Evolutionary conservation across 2,888 invertebrate genomes (phyloP), one percentile per base, ranked within the genome.

Genomic region (Nomada ferruginata): DNA sequence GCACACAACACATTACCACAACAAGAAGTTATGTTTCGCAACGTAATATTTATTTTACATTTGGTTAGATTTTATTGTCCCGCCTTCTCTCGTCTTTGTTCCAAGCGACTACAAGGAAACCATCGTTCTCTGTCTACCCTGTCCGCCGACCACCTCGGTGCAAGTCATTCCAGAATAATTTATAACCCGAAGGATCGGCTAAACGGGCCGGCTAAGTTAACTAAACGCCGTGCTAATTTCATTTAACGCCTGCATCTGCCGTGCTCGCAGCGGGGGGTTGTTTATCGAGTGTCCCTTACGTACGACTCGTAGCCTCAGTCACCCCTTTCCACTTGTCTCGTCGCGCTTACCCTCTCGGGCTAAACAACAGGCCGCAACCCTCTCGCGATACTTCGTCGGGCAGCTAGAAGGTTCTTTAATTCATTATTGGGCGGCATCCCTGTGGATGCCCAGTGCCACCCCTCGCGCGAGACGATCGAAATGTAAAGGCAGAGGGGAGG

Each of bases 221-320:
- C 92, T 92, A 93, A 93, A 92, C 90, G 91, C 90, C 91, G 89
- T 88, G 90, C 92, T 93, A 93, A 93, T 93, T 93, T 92, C 92
- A 92, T 92, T 93, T 92, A 92, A 91, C 93, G 91, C 92, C 85
- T 85, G 84, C 79, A 82, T 88, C 86, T 86, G 84, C 87, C 82
- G 84, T 72, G 79, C 84, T 76, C 88, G 59, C 90, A 77, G 85
- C 88, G 83, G 91, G 90, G 90, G 90, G 90, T 90, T 91, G 91
- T 90, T 92, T 92, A 91, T 90, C 87, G 86, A 87, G 85, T 81
- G 82, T 85, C 79, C 71, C 75, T 55, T 23, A 20, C 63, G 66
- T 0, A 7, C 36, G 47, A 59, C 78, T 73, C 72, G 72, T 69
- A 68, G 69, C 52, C 70, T 42, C 47, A 26, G 42, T 29, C 63